Conservation (phyloP, 2,888 invertebrate species). For the Mythimna pallens region DNA sequence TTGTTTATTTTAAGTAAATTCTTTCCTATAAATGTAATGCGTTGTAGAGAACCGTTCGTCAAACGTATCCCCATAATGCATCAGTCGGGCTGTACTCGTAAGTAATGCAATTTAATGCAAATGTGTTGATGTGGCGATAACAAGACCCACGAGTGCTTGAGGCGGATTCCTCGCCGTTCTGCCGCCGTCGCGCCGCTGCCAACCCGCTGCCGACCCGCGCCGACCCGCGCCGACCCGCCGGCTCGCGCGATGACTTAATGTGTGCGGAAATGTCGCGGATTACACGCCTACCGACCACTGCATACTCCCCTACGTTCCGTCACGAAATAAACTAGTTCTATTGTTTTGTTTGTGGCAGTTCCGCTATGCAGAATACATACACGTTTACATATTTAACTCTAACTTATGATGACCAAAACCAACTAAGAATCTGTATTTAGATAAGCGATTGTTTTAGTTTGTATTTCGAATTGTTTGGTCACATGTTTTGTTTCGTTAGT, state of each 20-base stretch:
- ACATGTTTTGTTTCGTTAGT: neutral
- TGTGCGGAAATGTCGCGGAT: constrained; percentile 72
- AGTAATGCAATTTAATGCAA: constrained; percentile 85
- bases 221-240: constrained; percentile 21
- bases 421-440: constrained; percentile 20
- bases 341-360: constrained; percentile 54
- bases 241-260: constrained; percentile 69
- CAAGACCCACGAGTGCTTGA: constrained; percentile 67
- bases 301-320: constrained; percentile 57
- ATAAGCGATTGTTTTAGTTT: constrained; percentile 13
- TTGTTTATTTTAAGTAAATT: constrained; percentile 1
- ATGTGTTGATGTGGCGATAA: constrained; percentile 80
- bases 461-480: neutral
- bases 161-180: constrained; percentile 26
- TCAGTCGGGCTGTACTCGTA: constrained; percentile 41
- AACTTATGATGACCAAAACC: constrained; percentile 42
- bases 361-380: constrained; percentile 42
- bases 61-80: constrained; percentile 45
- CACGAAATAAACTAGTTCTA: constrained; percentile 46
- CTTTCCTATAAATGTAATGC: constrained; percentile 3
- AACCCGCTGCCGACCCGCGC: constrained; percentile 28
- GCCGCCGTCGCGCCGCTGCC: constrained; percentile 14
- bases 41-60: constrained; percentile 25
- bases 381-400: constrained; percentile 33
- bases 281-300: constrained; percentile 65